Conservation (phyloP, 2,113 vertebrate species). For the Microcebus ravelobensis region DNA sequence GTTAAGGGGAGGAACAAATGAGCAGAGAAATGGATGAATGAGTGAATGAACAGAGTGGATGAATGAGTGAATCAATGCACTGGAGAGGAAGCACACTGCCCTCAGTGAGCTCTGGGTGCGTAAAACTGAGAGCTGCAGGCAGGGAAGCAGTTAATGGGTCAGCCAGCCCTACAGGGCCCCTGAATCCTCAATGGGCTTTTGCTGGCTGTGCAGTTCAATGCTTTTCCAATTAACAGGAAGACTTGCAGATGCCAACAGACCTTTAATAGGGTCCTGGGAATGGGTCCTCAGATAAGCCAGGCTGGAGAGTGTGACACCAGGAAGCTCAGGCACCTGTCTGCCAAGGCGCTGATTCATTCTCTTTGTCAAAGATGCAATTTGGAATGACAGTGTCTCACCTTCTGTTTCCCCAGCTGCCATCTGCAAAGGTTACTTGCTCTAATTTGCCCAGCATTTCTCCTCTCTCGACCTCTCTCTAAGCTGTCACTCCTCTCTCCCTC, state of each 20-base stretch:
- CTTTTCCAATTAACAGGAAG: slow-evolving; percentile 68
- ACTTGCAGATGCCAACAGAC: slow-evolving; percentile 48
- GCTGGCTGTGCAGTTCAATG: slow-evolving; percentile 46
- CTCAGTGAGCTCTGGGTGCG: background rate
- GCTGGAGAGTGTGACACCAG: background rate
- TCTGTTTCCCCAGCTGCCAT: slow-evolving; percentile 70
- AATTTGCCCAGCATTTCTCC: slow-evolving; percentile 50
- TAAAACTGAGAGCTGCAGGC: background rate
- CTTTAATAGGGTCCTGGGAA: slow-evolving; percentile 52
- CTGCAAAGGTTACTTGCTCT: slow-evolving; percentile 72
- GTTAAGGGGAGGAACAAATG: background rate
- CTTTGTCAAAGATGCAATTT: slow-evolving; percentile 53
- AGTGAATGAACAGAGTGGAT: background rate
- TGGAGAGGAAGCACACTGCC: background rate
- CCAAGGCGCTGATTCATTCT: slow-evolving; percentile 44
- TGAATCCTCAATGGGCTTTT: slow-evolving; percentile 31
- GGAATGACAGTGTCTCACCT: slow-evolving; percentile 71
- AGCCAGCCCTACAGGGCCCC: background rate
- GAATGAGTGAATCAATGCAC: background rate
- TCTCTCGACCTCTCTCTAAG: slow-evolving; percentile 6
- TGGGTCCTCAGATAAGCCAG: slow-evolving; percentile 60
- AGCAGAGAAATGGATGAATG: background rate
- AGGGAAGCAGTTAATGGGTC: slow-evolving; percentile 40
- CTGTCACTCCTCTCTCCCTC: background rate
- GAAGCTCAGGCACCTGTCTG: slow-evolving; percentile 43